phyloP scores from a whole-genome alignment of 2,113 vertebrate species.

The Scopus umbretta region DNA sequence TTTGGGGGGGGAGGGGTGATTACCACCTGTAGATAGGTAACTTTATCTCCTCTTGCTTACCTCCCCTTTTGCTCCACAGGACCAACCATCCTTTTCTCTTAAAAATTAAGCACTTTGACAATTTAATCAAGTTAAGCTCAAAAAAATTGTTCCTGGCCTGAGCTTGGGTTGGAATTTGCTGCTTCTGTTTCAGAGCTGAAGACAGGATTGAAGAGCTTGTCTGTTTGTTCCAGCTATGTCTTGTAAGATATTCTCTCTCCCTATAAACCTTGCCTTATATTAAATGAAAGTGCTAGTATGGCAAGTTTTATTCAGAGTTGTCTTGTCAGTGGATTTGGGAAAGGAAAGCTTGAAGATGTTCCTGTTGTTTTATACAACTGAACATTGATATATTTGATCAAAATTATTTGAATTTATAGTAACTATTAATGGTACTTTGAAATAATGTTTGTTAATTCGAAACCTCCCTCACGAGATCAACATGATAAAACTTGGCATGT shows the following conservation, averaged over 20 bases:
- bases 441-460: background rate
- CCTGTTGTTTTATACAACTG: background rate
- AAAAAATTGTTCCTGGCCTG: conserved; percentile 41
- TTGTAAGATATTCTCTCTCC: conserved; percentile 50
- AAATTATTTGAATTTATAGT: background rate
- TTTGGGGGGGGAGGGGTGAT: background rate
- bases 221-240: conserved; percentile 48
- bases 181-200: conserved; percentile 56
- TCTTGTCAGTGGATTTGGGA: background rate
- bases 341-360: background rate
- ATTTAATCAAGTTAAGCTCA: conserved; percentile 43
- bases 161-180: conserved; percentile 51
- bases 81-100: conserved; percentile 42
- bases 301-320: conserved; percentile 21
- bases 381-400: background rate
- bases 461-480: background rate
- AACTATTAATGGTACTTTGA: background rate
- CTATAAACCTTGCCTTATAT: conserved; percentile 45
- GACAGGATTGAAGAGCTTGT: conserved; percentile 54
- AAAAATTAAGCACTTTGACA: conserved; percentile 46
- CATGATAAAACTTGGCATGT: background rate
- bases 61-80: conserved; percentile 40
- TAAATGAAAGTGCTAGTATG: background rate
- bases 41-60: conserved; percentile 38
- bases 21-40: conserved; percentile 21